Conservation (phyloP, 1,140 invertebrate genomes). For the Polypedilum pembai region DNA sequence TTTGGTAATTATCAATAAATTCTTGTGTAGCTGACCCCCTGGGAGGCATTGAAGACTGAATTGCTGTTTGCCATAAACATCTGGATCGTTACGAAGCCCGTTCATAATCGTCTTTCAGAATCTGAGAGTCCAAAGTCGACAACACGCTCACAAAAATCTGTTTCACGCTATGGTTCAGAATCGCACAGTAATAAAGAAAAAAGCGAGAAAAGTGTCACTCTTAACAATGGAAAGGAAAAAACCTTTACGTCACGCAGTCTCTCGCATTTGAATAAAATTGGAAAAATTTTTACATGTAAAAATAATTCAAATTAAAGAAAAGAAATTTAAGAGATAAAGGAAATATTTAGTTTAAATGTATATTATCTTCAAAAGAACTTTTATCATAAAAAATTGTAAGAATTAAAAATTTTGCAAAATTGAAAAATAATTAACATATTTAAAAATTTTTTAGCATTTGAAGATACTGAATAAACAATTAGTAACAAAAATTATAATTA, state of each 20-base stretch:
- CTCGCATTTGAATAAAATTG: conserved; percentile 15
- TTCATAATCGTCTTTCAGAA: conserved; percentile 38
- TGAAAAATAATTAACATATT: too few relatives aligned
- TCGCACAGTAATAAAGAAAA: background rate
- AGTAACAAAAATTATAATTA: too few relatives aligned
- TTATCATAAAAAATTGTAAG: too few relatives aligned
- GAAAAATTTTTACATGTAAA: conserved; percentile 1
- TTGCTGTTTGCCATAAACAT: conserved; percentile 48
- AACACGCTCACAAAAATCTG: background rate
- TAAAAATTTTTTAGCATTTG: too few relatives aligned
- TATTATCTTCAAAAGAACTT: too few relatives aligned
- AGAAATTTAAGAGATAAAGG: background rate
- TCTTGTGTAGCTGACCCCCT: conserved; percentile 44
- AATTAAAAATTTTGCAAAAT: too few relatives aligned
- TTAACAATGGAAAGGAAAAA: background rate
- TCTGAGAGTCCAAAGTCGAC: conserved; percentile 32
- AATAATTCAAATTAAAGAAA: background rate
- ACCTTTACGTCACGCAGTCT: conserved; percentile 10
- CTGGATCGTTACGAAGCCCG: conserved; percentile 46
- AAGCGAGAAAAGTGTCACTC: background rate
- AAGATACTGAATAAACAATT: too few relatives aligned
- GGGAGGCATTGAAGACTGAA: conserved; percentile 46
- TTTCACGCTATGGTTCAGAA: background rate
- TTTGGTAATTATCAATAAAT: conserved; percentile 29
- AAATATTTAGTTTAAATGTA: background rate